phyloP scores from a whole-genome alignment of 2,113 vertebrate species.

The Clinocottus analis region DNA sequence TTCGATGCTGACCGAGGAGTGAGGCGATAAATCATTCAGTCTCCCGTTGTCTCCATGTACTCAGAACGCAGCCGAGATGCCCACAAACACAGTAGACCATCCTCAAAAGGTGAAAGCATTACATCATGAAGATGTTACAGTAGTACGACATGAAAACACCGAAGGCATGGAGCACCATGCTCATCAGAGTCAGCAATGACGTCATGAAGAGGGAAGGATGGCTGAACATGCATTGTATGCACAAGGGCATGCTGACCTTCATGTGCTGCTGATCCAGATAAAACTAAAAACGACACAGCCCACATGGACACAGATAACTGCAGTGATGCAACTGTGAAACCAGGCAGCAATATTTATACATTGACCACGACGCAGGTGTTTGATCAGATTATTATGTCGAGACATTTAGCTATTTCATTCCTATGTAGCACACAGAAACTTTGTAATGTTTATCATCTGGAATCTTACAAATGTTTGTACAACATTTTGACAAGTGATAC shows the following conservation, averaged over 20 bases:
- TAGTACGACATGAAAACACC: neutral
- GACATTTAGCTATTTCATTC: neutral
- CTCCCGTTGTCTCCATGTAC: neutral
- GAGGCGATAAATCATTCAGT: slow-evolving; percentile 20
- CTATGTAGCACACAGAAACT: neutral
- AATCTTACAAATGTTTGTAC: neutral
- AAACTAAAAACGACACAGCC: slow-evolving; percentile 48
- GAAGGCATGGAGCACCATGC: slow-evolving; percentile 15
- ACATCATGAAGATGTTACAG: slow-evolving; percentile 12
- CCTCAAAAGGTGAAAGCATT: neutral
- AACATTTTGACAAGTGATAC: neutral
- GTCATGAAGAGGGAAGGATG: slow-evolving; percentile 57
- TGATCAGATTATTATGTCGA: neutral
- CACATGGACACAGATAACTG: slow-evolving; percentile 33
- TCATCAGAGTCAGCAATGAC: slow-evolving; percentile 73
- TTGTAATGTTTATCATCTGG: neutral
- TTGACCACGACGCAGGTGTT: slow-evolving; percentile 7
- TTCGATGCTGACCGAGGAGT: slow-evolving; percentile 16
- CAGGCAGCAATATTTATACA: neutral
- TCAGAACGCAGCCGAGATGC: neutral
- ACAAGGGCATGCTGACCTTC: slow-evolving; percentile 84
- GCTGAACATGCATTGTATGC: slow-evolving; percentile 72
- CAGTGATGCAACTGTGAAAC: slow-evolving; percentile 52
- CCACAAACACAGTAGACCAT: neutral
- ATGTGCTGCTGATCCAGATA: slow-evolving; percentile 62